These are phyloP conservation scores for Ischnus inquisitorius DNA, from an alignment of 2,888 invertebrate species.

Conservation along the genomic window DNA sequence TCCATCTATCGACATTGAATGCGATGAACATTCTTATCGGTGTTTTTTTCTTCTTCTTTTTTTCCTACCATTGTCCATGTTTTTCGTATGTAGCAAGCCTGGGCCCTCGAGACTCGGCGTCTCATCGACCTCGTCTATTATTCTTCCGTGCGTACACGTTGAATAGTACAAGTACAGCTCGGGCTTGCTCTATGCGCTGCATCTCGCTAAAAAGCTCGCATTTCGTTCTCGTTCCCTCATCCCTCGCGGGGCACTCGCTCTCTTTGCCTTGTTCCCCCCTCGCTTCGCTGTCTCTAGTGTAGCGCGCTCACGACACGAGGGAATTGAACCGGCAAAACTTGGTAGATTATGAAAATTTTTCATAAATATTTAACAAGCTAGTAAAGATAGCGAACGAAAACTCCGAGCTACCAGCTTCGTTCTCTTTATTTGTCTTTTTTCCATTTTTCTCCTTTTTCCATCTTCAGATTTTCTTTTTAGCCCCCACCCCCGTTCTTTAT, in stretches of 20 bases:
- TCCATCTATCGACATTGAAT: too few species aligned
- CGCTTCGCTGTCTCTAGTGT: too few species aligned
- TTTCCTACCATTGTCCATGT: too few species aligned
- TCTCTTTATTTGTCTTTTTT: conserved; percentile 23
- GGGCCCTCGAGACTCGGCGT: too few species aligned
- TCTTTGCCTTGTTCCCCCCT: conserved; percentile 52
- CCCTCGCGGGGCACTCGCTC: conserved; percentile 3
- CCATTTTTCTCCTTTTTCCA: too few species aligned
- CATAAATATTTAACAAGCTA: conserved; percentile 75
- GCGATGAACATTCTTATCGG: too few species aligned
- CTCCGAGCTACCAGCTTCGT: conserved; percentile 46
- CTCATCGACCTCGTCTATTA: background rate
- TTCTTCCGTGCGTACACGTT: background rate
- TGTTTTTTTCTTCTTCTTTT: too few species aligned
- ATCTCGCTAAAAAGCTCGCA: conserved; percentile 21
- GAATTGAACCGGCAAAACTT: conserved; percentile 72
- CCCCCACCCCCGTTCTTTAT: background rate
- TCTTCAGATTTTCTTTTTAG: conserved; percentile 64
- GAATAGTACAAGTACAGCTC: conserved; percentile 1
- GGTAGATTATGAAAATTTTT: conserved; percentile 75
- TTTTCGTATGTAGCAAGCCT: too few species aligned
- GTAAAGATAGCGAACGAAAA: conserved; percentile 69
- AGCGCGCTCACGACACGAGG: conserved; percentile 69
- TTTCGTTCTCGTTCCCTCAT: conserved; percentile 22
- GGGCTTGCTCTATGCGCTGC: background rate